phyloP scores from a whole-genome alignment of 2,113 vertebrate genomes.

The Bufo bufo region DNA sequence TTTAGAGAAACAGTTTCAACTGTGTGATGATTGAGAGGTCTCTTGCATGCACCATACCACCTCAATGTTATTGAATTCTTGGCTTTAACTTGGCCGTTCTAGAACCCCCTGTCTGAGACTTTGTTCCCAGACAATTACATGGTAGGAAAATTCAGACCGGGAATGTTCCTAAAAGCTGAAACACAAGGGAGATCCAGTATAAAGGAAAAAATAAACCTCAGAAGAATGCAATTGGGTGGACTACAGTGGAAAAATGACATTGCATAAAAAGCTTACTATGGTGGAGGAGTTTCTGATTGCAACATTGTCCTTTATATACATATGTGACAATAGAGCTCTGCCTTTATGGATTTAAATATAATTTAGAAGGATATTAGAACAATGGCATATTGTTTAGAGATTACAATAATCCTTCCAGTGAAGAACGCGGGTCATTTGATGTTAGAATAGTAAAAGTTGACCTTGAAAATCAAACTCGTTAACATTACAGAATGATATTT shows the following conservation, averaged over 20 bases:
- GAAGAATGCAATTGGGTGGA: not conserved
- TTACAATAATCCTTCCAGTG: slow-evolving; percentile 14
- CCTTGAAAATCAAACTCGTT: not conserved
- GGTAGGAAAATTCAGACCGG: not conserved
- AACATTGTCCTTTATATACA: not conserved
- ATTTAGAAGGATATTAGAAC: slow-evolving; percentile 36
- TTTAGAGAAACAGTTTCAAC: too few species aligned
- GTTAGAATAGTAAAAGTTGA: not conserved
- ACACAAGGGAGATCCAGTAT: not conserved
- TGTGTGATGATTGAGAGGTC: too few species aligned
- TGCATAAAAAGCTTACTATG: not conserved
- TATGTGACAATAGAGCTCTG: not conserved
- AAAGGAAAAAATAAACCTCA: not conserved
- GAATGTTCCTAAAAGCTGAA: not conserved
- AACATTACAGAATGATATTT: not conserved
- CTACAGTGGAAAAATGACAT: not conserved
- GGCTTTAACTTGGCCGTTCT: too few species aligned
- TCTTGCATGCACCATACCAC: too few species aligned
- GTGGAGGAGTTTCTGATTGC: not conserved
- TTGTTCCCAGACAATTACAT: not conserved
- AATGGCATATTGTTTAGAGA: slow-evolving; percentile 24
- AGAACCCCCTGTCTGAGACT: too few species aligned
- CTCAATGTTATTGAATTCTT: too few species aligned
- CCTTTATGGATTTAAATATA: not conserved
- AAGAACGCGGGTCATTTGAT: not conserved